A percentile compares a stretch with the other conserved stretches of the same genome.
phyloP scores from a whole-genome alignment of 2,113 vertebrate species.

The Cephalopterus ornatus region DNA sequence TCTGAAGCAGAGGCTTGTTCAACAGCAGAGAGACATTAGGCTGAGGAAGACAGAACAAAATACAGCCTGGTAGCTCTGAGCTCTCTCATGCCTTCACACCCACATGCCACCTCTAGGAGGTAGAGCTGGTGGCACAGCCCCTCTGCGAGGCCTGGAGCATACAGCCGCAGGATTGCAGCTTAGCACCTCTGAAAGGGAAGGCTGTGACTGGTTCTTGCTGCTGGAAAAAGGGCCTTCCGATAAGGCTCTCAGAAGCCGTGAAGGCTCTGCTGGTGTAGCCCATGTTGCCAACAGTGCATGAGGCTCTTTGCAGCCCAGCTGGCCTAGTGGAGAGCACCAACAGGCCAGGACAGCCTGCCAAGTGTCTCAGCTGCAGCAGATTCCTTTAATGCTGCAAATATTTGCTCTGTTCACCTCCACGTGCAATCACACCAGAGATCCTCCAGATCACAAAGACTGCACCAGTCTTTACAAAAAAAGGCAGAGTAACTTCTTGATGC shows the following conservation, averaged over 20 bases:
- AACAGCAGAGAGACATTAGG: not conserved
- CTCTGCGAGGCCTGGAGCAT: too few relatives aligned
- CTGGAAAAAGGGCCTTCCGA: not conserved
- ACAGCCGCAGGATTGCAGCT: not conserved
- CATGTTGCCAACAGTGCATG: rapidly evolving
- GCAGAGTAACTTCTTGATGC: not conserved
- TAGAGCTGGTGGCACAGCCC: not conserved
- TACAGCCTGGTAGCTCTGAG: not conserved
- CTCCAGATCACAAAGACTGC: not conserved
- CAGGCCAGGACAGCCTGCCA: not conserved
- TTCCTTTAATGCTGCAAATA: not conserved
- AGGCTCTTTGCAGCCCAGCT: not conserved
- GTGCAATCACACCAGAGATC: not conserved
- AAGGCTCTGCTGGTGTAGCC: not conserved
- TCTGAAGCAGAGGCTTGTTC: not conserved
- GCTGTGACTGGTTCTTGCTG: not conserved
- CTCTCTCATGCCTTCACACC: rapidly evolving
- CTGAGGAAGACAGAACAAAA: not conserved
- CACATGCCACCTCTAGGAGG: not conserved
- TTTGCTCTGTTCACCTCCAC: not conserved
- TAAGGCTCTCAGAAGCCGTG: too few relatives aligned
- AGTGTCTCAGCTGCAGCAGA: not conserved
- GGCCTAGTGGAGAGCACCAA: not conserved
- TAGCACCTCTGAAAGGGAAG: not conserved
- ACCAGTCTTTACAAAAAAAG: not conserved